These are phyloP conservation scores for Anas platyrhynchos DNA, from an alignment of 2,113 vertebrate genomes.

Conservation along the genomic window DNA sequence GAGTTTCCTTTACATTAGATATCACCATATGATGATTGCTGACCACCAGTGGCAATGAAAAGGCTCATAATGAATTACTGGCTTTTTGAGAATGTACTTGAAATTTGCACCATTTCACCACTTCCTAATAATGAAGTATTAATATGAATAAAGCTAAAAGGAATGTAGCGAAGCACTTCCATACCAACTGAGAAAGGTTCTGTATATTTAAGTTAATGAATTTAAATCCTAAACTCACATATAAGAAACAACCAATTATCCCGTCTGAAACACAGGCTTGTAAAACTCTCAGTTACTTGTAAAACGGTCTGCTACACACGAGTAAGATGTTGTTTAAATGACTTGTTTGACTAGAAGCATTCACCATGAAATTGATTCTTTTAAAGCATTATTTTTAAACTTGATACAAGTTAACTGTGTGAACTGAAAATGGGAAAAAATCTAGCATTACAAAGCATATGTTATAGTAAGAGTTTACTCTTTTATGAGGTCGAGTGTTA, in stretches of 20 bases:
- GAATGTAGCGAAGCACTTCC: not conserved
- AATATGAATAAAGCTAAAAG: not conserved
- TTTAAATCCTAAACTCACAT: conserved; percentile 83
- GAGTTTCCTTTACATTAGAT: not conserved
- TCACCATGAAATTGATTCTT: conserved; percentile 91
- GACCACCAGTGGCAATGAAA: not conserved
- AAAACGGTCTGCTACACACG: conserved; percentile 88
- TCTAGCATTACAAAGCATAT: conserved; percentile 10
- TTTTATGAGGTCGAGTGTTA: conserved; percentile 57
- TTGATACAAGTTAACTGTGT: conserved; percentile 65
- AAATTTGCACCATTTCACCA: not conserved
- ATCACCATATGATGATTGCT: not conserved
- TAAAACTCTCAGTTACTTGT: conserved; percentile 92
- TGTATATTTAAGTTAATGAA: conserved; percentile 73
- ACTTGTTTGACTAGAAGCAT: conserved; percentile 84
- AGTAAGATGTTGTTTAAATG: conserved; percentile 84
- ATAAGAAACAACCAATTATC: conserved; percentile 89
- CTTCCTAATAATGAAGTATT: conserved; percentile 7
- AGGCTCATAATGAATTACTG: not conserved
- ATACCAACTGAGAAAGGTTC: conserved; percentile 45
- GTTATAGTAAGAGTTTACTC: conserved; percentile 28
- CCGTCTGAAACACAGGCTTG: conserved; percentile 88
- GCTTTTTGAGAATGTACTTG: not conserved
- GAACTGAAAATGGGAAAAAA: conserved; percentile 58
- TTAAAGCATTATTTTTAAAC: conserved; percentile 76